phyloP scores from a whole-genome alignment of 1,140 invertebrate genomes.

The Euura lappo region DNA sequence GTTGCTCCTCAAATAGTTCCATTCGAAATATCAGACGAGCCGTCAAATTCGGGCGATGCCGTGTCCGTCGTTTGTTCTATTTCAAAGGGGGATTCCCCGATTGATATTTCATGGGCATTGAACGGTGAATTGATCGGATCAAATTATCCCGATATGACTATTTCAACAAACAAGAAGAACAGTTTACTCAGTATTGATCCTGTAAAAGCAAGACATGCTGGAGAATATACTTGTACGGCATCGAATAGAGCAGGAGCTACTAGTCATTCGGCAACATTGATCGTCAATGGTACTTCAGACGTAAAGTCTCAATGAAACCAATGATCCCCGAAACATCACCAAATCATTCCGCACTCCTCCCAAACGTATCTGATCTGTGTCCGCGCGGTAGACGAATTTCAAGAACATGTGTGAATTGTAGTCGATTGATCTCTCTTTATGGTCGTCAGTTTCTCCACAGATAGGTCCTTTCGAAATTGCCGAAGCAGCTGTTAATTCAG shows the following conservation, averaged over 20 bases:
- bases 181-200: slow-evolving; percentile 76
- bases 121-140: slow-evolving; percentile 51
- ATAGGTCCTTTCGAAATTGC: slow-evolving; percentile 61
- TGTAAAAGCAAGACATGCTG: slow-evolving; percentile 71
- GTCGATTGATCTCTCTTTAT: slow-evolving; percentile 10
- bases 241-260: slow-evolving; percentile 70
- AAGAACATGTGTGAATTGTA: background rate
- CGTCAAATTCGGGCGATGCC: slow-evolving; percentile 79
- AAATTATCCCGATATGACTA: slow-evolving; percentile 47
- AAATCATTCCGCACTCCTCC: background rate
- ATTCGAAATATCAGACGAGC: slow-evolving; percentile 78
- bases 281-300: slow-evolving; percentile 66
- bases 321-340: background rate
- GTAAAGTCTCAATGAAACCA: background rate
- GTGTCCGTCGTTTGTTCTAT: slow-evolving; percentile 79
- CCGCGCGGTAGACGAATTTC: background rate
- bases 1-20: slow-evolving; percentile 80
- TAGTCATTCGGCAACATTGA: slow-evolving; percentile 67
- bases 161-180: slow-evolving; percentile 57
- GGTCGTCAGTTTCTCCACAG: slow-evolving; percentile 56
- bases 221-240: slow-evolving; percentile 76
- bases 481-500: slow-evolving; percentile 60
- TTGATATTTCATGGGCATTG: slow-evolving; percentile 65
- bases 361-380: background rate
- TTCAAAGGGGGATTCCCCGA: slow-evolving; percentile 77